Evolutionary conservation across 2,113 vertebrate species (phyloP), one percentile per base, ranked within the genome.

Genomic region (Arothron firmamentum): DNA sequence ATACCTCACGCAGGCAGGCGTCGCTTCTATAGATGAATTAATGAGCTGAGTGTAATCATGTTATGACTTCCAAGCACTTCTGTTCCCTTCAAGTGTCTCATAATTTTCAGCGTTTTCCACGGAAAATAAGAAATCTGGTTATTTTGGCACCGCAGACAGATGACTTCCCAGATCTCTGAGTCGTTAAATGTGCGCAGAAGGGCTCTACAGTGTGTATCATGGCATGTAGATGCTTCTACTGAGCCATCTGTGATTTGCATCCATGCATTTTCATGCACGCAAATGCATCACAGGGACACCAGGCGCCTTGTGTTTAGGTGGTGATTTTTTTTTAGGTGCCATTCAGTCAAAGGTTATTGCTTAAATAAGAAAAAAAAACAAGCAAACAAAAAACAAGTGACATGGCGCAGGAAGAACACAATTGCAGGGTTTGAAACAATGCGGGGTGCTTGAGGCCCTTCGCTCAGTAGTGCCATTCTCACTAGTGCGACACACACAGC

Each of bases 401-500:
- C 6, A 15, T 10, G 1, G 34, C 9, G 11, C 8, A 3, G 34
- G 34, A 38, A 38, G 9, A 38, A 38, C 34, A 3, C 45, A 47
- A 47, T 3, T 17, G 65, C 60, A 13, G 9, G 23, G 10, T 23
- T 20, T 14, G 19, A 50, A 69, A 61, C 67, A 58, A 59, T 43
- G n/a, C 13, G 6, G 14, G 56, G 42, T 70, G 5, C 34, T 20
- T 18, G 14, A 50, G 14, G 23, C 48, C n/a, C 25, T 72, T 46
- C 50, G 18, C 59, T 60, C 73, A 38, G 10, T 64, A 42, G 45
- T 1, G 19, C 50, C 25, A 6, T 31, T 61, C 46, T 56, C 62
- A 54, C 49, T 55, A 41, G 69, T 67, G 76, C 64, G 65, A 72
- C 75, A 75, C 67, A 57, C 14, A 15, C 50, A 61, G 56, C 74